phyloP scores from a whole-genome alignment of 2,888 invertebrate genomes.

The Zaprionus lineosus region DNA sequence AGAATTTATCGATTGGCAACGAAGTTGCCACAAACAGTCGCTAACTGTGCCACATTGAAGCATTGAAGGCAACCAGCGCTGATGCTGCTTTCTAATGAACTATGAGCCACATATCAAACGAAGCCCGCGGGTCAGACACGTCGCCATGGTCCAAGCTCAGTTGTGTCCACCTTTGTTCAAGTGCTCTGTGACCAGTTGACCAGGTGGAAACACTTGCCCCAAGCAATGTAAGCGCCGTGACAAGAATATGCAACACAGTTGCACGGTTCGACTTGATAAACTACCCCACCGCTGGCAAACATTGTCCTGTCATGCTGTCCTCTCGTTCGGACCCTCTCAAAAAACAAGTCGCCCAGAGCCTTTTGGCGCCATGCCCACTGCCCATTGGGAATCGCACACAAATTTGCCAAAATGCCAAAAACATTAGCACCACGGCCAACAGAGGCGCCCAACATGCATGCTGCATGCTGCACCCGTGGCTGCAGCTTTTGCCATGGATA shows the following conservation, averaged over 20 bases:
- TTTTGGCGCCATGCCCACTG: not conserved
- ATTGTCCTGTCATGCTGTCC: conserved; percentile 42
- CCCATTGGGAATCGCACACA: conserved; percentile 52
- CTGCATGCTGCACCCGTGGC: conserved; percentile 9
- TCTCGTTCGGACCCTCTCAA: too few species aligned
- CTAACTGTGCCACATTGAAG: conserved; percentile 23
- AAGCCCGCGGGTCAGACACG: conserved; percentile 11
- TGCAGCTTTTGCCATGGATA: not conserved
- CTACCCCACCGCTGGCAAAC: conserved; percentile 19
- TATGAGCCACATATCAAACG: conserved; percentile 19
- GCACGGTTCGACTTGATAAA: conserved; percentile 52
- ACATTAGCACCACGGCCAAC: conserved; percentile 29
- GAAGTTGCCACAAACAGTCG: conserved; percentile 19
- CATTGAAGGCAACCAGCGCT: too few species aligned
- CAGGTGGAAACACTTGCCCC: conserved; percentile 10
- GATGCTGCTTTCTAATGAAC: too few species aligned
- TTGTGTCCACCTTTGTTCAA: conserved; percentile 41
- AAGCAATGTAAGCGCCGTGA: conserved; percentile 39
- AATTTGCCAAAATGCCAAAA: conserved; percentile 59
- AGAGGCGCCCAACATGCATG: conserved; percentile 29
- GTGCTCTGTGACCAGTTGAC: conserved; percentile 11
- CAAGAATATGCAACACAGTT: conserved; percentile 52
- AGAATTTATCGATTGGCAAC: conserved; percentile 26
- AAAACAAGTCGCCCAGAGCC: conserved; percentile 21
- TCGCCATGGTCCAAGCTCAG: conserved; percentile 33